These are phyloP conservation scores for Holocentrus rufus DNA, from an alignment of 2,797 vertebrate genomes.

Conservation along the genomic window DNA sequence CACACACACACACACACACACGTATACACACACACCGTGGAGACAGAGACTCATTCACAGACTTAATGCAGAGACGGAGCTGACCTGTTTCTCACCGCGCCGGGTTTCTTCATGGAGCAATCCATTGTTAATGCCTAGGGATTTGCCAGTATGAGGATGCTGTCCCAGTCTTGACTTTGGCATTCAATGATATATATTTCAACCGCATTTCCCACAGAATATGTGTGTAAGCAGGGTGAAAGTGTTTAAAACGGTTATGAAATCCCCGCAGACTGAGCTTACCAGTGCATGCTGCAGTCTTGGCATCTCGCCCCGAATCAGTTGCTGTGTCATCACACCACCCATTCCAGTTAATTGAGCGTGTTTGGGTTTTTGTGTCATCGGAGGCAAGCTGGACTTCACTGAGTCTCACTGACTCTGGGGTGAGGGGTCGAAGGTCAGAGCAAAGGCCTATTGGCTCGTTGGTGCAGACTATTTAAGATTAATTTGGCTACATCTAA, in stretches of 20 bases:
- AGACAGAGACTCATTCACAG: neutral
- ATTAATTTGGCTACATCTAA: slow-evolving; percentile 18
- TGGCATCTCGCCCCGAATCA: neutral
- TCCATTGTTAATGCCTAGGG: neutral
- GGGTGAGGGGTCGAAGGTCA: slow-evolving; percentile 53
- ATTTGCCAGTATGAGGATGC: neutral
- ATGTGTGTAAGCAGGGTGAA: neutral
- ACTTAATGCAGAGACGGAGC: neutral
- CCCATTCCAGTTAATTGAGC: neutral
- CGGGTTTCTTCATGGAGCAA: neutral
- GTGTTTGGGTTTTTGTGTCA: neutral
- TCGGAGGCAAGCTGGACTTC: slow-evolving; percentile 17
- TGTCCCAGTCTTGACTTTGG: neutral
- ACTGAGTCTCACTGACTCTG: slow-evolving; percentile 6
- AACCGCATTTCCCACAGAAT: neutral
- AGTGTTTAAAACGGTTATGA: neutral
- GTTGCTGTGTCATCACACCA: neutral
- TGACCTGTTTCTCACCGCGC: neutral
- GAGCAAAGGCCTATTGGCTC: slow-evolving; percentile 31
- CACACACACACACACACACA: neutral
- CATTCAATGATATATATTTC: neutral
- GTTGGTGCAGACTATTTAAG: slow-evolving; percentile 7
- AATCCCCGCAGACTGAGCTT: neutral
- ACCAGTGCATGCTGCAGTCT: neutral
- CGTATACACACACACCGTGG: neutral